Evolutionary conservation across 2,113 vertebrate species (phyloP).

Genomic region (Ivindomyrus marchei): DNA sequence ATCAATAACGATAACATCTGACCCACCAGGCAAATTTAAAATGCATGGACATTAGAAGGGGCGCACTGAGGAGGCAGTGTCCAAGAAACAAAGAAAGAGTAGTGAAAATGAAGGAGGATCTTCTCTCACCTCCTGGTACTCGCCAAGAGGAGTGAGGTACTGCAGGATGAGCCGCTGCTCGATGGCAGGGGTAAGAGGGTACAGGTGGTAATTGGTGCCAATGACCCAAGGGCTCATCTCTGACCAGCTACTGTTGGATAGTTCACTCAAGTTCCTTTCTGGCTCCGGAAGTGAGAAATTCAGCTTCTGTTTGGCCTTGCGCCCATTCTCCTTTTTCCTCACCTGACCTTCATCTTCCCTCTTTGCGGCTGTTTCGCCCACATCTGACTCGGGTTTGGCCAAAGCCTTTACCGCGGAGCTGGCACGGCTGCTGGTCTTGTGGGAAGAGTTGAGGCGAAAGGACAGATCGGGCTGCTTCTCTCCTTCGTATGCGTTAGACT

Average conservation of each 20-base stretch:
- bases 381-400: constrained; percentile 62
- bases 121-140: constrained; percentile 89
- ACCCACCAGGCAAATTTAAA: not conserved
- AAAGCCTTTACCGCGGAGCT: constrained; percentile 68
- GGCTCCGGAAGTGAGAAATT: constrained; percentile 82
- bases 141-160: constrained; percentile 91
- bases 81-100: not conserved
- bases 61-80: not conserved
- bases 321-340: constrained; percentile 68
- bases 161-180: constrained; percentile 95
- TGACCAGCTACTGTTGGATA: constrained; percentile 98
- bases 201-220: constrained; percentile 92
- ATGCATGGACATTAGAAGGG: not conserved
- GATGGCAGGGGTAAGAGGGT: constrained; percentile 87
- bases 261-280: constrained; percentile 83
- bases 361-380: constrained; percentile 44
- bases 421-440: constrained; percentile 70
- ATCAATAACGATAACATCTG: not conserved
- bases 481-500: constrained; percentile 24
- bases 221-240: constrained; percentile 99
- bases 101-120: not conserved
- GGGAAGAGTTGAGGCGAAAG: constrained; percentile 71
- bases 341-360: constrained; percentile 55
- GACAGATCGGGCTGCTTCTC: constrained; percentile 61
- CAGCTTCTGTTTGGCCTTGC: constrained; percentile 83